Evolutionary conservation across 2,113 vertebrate species (phyloP), one percentile per base, ranked within the genome.

Genomic region (Shinisaurus crocodilurus): DNA sequence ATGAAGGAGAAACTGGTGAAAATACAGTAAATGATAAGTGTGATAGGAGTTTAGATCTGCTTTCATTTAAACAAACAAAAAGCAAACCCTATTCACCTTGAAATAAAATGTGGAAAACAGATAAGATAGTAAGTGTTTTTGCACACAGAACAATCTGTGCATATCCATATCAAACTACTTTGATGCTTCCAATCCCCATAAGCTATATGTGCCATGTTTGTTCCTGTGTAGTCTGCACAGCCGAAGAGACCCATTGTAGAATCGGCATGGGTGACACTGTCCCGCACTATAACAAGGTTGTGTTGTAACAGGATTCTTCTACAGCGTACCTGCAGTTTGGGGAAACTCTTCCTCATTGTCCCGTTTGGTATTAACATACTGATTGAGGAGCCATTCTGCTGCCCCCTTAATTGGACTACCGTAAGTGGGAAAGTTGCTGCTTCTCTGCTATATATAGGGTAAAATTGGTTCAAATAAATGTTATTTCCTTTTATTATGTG

Each of bases 1-100:
- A 94, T 85, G 63, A 91, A 91, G 65, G 67, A 86, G 88, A 93
- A 91, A 87, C 60, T 86, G 1, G 63, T 20, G 27, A 74, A 91
- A 67, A 90, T 88, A 83, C 74, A 57, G 43, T 63, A 67, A 1
- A 0, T 37, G 79, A 67, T 89, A 87, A 77, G 75, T 87, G 7
- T 76, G 74, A 65, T 82, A 81, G 88, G 89, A 89, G 77, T 94
- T 91, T 83, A 86, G 9, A 9, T 93, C 54, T 74, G 85, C 70
- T 93, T 76, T 91, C 13, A 37, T 57, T 54, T 40, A 76, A 76
- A 63, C 48, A 87, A 92, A 84, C 69, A 92, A 92, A 67, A 63
- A 63, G 18, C 60, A 79, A 84, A 79, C 25, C n/a, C 77, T 88
- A 12, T 69, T 86, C 69, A 74, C 3, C 5, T 25, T 15, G 3